Evolutionary conservation across 23 tunicate genomes (phyloP).

Genomic region (Diplosoma virens): DNA sequence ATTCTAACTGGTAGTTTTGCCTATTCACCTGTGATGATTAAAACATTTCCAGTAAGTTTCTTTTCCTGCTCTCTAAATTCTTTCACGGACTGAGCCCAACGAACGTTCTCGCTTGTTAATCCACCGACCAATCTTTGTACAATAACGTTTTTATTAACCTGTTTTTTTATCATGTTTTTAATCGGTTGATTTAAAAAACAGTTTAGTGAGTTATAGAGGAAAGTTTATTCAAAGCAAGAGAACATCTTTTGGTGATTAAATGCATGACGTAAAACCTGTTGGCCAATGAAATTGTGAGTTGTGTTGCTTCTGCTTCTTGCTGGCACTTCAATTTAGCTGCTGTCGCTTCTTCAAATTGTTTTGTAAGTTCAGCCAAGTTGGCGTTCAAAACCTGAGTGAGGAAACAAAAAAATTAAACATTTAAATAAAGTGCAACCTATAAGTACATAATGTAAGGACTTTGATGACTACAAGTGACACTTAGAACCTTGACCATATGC

Average conservation of each 20-base stretch:
- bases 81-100: conserved; percentile 95
- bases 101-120: conserved; percentile 85
- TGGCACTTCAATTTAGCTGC: conserved; percentile 96
- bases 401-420: neutral
- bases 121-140: conserved; percentile 85
- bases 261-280: conserved; percentile 73
- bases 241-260: too few species aligned
- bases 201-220: too few species aligned
- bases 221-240: too few species aligned
- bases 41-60: conserved; percentile 80
- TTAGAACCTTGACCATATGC: neutral
- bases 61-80: conserved; percentile 82
- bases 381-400: conserved; percentile 78
- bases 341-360: conserved; percentile 93
- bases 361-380: conserved; percentile 82
- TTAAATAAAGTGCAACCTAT: too few species aligned
- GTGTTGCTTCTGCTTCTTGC: conserved; percentile 95
- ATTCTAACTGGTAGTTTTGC: too few species aligned
- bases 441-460: too few species aligned
- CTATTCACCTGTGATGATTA: conserved; percentile 78
- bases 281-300: conserved; percentile 85
- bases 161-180: too few species aligned
- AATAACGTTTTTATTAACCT: too few species aligned
- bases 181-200: too few species aligned
- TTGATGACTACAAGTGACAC: neutral